These are phyloP conservation scores for Synergus japonicus DNA, from an alignment of 2,888 invertebrate species.

Conservation along the genomic window DNA sequence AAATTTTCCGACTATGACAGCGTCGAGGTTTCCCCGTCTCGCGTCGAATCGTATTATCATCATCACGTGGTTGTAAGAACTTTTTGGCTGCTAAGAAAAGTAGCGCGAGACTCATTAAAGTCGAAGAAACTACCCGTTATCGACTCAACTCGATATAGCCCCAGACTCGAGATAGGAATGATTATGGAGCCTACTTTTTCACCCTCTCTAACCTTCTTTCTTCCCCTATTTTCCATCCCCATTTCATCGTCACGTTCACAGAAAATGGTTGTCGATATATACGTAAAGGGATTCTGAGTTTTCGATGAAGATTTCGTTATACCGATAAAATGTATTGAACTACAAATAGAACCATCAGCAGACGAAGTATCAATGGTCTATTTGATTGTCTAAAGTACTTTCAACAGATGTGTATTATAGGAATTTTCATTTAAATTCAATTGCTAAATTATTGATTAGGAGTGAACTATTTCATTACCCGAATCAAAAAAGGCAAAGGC, in stretches of 20 bases:
- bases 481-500: too few species aligned
- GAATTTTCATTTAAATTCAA: not conserved
- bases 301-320: not conserved
- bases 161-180: slow-evolving; percentile 6
- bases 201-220: not conserved
- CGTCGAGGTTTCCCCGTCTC: slow-evolving; percentile 12
- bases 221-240: not conserved
- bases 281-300: not conserved
- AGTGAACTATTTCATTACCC: not conserved
- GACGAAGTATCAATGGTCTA: not conserved
- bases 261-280: not conserved
- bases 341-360: not conserved
- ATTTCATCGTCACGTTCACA: slow-evolving; percentile 3
- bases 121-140: slow-evolving; percentile 19
- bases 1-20: slow-evolving; percentile 28
- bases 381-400: not conserved
- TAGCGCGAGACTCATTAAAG: slow-evolving; percentile 19
- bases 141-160: slow-evolving; percentile 19
- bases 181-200: slow-evolving; percentile 22
- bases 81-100: slow-evolving; percentile 16
- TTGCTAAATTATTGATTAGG: not conserved
- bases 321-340: not conserved
- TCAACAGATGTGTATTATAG: not conserved
- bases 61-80: slow-evolving; percentile 10
- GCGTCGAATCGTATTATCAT: slow-evolving; percentile 35